phyloP scores from a whole-genome alignment of 2,113 vertebrate genomes.

The Coptodon rendalli region DNA sequence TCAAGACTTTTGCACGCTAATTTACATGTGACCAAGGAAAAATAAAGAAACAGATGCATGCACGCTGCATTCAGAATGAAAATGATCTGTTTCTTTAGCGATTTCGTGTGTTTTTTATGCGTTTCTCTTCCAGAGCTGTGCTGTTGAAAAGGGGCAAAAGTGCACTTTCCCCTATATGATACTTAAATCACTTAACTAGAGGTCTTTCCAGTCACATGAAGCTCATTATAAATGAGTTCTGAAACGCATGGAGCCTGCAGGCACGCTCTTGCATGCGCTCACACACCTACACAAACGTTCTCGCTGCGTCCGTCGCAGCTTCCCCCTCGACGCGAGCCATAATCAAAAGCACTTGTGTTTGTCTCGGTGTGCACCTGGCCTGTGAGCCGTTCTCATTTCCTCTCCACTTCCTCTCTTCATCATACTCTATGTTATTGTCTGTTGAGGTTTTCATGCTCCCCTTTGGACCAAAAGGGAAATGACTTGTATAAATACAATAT shows the following conservation, averaged over 20 bases:
- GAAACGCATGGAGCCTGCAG: background rate
- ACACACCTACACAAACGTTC: background rate
- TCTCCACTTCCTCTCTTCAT: constrained; percentile 29
- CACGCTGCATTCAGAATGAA: background rate
- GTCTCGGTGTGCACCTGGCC: constrained; percentile 40
- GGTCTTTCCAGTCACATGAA: background rate
- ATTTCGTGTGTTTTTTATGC: background rate
- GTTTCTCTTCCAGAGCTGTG: background rate
- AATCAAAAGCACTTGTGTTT: constrained; percentile 45
- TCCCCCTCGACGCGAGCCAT: background rate
- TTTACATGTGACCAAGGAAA: background rate
- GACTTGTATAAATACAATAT: constrained; percentile 23
- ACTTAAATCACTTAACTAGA: background rate
- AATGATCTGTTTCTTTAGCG: background rate
- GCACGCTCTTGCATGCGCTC: background rate
- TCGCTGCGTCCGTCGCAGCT: background rate
- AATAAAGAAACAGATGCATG: background rate
- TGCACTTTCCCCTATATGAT: background rate
- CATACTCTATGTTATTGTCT: constrained; percentile 25
- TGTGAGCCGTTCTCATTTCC: constrained; percentile 46
- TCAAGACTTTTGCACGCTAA: background rate
- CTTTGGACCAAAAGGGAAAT: constrained; percentile 39
- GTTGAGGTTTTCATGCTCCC: constrained; percentile 18
- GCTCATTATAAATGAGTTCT: background rate
- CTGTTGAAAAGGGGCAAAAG: background rate